These are phyloP conservation scores for Bergia sp. DNA, from an alignment of 92 coral and sea anemone species.

Conservation along the genomic window DNA sequence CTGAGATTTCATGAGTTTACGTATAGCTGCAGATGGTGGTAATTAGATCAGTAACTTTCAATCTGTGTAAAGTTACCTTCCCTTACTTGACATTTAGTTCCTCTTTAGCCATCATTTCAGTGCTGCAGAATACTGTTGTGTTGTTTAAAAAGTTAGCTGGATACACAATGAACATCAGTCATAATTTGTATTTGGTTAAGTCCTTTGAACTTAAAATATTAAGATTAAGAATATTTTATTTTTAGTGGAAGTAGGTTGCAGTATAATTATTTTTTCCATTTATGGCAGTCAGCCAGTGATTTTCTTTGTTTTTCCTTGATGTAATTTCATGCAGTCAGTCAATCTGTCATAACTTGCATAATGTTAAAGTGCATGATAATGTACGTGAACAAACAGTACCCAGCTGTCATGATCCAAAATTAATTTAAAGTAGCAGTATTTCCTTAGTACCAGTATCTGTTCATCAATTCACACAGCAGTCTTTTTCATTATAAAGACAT, in stretches of 20 bases:
- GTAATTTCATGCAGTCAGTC: background rate
- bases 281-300: constrained; percentile 11
- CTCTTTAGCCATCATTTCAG: too few species aligned
- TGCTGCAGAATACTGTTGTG: too few species aligned
- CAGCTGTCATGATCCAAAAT: background rate
- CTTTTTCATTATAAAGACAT: background rate
- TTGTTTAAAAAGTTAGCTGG: background rate
- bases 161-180: background rate
- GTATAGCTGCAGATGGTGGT: background rate
- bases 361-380: background rate
- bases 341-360: background rate
- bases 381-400: background rate
- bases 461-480: background rate
- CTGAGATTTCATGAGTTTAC: background rate
- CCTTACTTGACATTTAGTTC: too few species aligned
- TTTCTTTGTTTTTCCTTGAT: background rate
- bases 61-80: too few species aligned
- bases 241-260: background rate
- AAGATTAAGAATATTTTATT: background rate
- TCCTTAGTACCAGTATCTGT: background rate
- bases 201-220: too few species aligned
- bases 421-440: background rate
- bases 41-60: background rate
- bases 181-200: too few species aligned
- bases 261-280: background rate